Evolutionary conservation across 2,113 vertebrate species (phyloP).

Genomic region (Machaerirhynchus nigripectus): DNA sequence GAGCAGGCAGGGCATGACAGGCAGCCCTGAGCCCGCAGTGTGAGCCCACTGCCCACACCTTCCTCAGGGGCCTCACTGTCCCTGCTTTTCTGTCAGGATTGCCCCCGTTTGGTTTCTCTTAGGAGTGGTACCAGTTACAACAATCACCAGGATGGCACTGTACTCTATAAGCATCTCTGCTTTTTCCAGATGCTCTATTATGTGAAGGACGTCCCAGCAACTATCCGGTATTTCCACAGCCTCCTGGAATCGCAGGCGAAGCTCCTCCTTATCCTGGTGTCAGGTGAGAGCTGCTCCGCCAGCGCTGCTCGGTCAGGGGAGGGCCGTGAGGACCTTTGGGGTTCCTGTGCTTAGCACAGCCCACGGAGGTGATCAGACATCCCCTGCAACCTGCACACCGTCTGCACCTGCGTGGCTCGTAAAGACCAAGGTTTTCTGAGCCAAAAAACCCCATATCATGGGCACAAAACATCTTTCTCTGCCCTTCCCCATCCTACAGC

Average conservation of each 20-base stretch:
- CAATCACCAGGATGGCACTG: neutral
- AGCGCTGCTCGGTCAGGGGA: neutral
- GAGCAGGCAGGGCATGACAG: neutral
- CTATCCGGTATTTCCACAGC: constrained; percentile 82
- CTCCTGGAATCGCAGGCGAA: constrained; percentile 80
- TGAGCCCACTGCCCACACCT: neutral
- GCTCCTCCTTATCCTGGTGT: constrained; percentile 87
- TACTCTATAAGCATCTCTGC: neutral
- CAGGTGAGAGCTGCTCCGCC: constrained; percentile 76
- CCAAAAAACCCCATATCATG: accelerated
- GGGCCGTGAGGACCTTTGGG: neutral
- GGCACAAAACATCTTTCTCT: neutral
- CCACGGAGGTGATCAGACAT: neutral
- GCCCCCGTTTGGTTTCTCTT: neutral
- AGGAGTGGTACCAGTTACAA: neutral
- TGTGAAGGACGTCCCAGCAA: constrained; percentile 80
- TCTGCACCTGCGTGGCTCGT: accelerated
- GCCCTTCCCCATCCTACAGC: neutral
- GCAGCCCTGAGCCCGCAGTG: neutral
- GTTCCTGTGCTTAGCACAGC: neutral
- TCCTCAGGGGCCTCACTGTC: accelerated
- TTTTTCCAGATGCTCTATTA: constrained; percentile 85
- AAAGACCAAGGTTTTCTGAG: neutral
- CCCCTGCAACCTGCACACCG: neutral
- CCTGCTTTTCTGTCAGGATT: neutral